These are phyloP conservation scores for Chelon auratus DNA, from an alignment of 2,797 vertebrate species.

Conservation along the genomic window DNA sequence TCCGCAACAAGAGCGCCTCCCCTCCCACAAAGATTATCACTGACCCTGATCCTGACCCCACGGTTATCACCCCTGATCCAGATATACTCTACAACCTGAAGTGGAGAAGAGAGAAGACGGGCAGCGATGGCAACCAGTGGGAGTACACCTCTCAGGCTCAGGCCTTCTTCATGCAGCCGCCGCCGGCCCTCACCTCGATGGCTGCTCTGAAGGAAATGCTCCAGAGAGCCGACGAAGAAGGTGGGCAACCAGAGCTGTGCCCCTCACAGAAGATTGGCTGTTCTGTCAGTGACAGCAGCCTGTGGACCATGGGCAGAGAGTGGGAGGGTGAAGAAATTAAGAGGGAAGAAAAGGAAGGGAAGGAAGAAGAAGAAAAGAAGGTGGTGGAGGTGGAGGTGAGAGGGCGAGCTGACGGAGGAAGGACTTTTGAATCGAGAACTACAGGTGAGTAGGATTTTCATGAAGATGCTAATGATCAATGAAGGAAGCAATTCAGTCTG, in stretches of 20 bases:
- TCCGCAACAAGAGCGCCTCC: slow-evolving; percentile 84
- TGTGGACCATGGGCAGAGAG: slow-evolving; percentile 67
- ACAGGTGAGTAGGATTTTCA: slow-evolving; percentile 75
- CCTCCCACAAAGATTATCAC: slow-evolving; percentile 71
- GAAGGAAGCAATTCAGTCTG: no score
- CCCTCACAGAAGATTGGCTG: slow-evolving; percentile 73
- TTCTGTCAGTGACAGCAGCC: slow-evolving; percentile 76
- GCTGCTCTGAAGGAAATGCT: slow-evolving; percentile 85
- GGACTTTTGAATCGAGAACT: slow-evolving; percentile 81
- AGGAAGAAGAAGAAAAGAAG: slow-evolving; percentile 38
- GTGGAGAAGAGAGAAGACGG: slow-evolving; percentile 83
- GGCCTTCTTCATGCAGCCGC: slow-evolving; percentile 84
- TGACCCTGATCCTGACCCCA: slow-evolving; percentile 82
- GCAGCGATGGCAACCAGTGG: slow-evolving; percentile 82
- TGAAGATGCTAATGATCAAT: background rate
- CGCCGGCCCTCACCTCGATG: slow-evolving; percentile 82
- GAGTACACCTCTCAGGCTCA: slow-evolving; percentile 88
- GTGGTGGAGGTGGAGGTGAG: slow-evolving; percentile 70
- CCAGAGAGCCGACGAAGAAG: slow-evolving; percentile 86
- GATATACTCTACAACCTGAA: slow-evolving; percentile 87
- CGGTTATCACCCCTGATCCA: slow-evolving; percentile 83
- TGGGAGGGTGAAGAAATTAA: slow-evolving; percentile 53
- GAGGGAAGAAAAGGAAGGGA: slow-evolving; percentile 52
- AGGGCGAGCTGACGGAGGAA: slow-evolving; percentile 84
- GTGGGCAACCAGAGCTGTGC: slow-evolving; percentile 62